These are phyloP conservation scores for Apodemia duryi DNA, from an alignment of 2,888 invertebrate species.

Conservation along the genomic window DNA sequence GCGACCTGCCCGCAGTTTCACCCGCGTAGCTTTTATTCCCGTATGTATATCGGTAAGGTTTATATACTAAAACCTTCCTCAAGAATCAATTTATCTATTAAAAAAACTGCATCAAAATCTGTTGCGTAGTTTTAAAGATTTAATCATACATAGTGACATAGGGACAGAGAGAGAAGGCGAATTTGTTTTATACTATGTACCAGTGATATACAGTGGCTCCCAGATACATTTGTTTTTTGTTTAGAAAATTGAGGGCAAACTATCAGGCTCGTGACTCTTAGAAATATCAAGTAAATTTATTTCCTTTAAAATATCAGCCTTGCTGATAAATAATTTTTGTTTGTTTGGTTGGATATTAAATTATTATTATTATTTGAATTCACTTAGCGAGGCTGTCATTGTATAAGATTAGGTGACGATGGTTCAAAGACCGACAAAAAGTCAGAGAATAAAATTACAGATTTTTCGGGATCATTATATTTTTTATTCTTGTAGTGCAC, in stretches of 20 bases:
- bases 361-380: too few species aligned
- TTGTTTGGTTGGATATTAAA: neutral
- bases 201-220: neutral
- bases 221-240: neutral
- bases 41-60: too few species aligned
- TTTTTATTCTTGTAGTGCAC: constrained; percentile 1
- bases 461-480: constrained; percentile 6
- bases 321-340: neutral
- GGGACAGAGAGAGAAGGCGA: too few species aligned
- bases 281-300: neutral
- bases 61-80: too few species aligned
- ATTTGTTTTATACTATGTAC: too few species aligned
- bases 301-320: neutral
- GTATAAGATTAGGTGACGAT: neutral
- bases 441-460: neutral
- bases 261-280: constrained; percentile 4
- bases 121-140: too few species aligned
- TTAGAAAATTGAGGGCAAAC: constrained; percentile 5
- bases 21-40: too few species aligned
- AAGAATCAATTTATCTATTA: too few species aligned
- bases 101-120: too few species aligned
- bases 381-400: neutral
- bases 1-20: too few species aligned
- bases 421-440: neutral
- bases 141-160: too few species aligned